Evolutionary conservation across 2,797 vertebrate species (phyloP).

Genomic region (Mormyrus proboscirostris): DNA sequence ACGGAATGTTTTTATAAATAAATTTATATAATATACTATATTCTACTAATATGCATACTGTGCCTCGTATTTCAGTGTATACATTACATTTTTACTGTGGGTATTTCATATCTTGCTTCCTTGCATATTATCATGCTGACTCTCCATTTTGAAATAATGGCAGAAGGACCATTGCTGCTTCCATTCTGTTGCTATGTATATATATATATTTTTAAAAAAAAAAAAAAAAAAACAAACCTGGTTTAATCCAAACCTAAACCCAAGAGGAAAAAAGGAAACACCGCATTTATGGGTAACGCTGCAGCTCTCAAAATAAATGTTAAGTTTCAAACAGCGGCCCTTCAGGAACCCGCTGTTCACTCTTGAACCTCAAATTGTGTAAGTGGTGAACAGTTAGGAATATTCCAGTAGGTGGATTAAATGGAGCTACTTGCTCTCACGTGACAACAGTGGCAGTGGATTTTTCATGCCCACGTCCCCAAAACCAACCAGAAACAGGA

Average conservation of each 20-base stretch:
- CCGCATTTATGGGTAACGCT: neutral
- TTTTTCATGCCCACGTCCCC: constrained; percentile 32
- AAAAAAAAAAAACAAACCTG: neutral
- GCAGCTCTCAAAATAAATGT: neutral
- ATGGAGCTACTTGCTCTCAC: constrained; percentile 49
- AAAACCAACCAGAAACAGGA: constrained; percentile 31
- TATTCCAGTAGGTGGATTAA: constrained; percentile 51
- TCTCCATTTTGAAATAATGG: neutral
- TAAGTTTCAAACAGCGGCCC: neutral
- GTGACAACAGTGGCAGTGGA: constrained; percentile 39
- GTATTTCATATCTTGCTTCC: neutral
- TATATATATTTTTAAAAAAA: neutral
- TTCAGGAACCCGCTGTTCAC: constrained; percentile 20
- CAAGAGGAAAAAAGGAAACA: neutral
- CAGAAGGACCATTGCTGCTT: neutral
- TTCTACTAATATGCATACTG: neutral
- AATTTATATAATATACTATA: neutral
- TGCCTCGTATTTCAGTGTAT: neutral
- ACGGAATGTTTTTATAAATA: neutral
- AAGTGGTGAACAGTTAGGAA: constrained; percentile 47
- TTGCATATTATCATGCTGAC: neutral
- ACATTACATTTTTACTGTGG: neutral
- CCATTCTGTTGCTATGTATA: neutral
- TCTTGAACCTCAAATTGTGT: constrained; percentile 30
- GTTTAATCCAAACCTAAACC: neutral